Evolutionary conservation across 2,113 vertebrate genomes (phyloP), one percentile per base, ranked within the genome.

Genomic region (Oryctolagus cuniculus): DNA sequence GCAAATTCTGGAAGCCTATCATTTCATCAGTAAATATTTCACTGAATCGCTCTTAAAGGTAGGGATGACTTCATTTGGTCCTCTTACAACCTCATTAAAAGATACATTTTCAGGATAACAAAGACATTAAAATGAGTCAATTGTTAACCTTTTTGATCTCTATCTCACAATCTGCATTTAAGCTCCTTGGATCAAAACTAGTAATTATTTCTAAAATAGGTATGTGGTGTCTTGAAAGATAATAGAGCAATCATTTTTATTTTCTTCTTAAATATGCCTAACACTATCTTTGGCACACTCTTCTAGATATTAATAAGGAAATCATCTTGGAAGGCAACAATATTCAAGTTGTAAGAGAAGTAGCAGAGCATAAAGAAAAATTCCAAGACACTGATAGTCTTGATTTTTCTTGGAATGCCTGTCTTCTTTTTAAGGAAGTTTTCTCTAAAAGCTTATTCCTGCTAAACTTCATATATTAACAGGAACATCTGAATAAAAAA

Each of bases 21-120:
- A 81, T 51, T 58, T 88, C 27, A 70, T 94, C 36, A 64, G n/a
- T 70, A 78, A 89, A 69, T 51, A 77, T 73, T 89, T 93, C 85
- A 95, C 51, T 24, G 49, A 87, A 11, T 91, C n/a, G 70, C 75
- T 95, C 53, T 94, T 84, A 96, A 70, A 77, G 27, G 38, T 63
- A 87, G 4, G 5, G 13, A 74, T 94, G 27, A 94, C 38, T 96
- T 91, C 63, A 94, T 74, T 58, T 79, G 19, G 86, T 90, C 51
- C 55, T 88, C 70, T 96, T 93, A 88, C 6, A 83, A 67, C 10
- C 9, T 81, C 64, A 67, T 92, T 87, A 75, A 86, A 93, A 86
- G 34, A 34, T n/a, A 96, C 55, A 24, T 72, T 67, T 95, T 94
- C 51, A 82, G 72, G 51, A 87, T 92, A 88, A 77, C 55, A 86